Percentiles rank a stretch among this genome's conserved stretches.
Evolutionary conservation across 1,140 invertebrate genomes (phyloP).

Genomic region (Drosophila yakuba): DNA sequence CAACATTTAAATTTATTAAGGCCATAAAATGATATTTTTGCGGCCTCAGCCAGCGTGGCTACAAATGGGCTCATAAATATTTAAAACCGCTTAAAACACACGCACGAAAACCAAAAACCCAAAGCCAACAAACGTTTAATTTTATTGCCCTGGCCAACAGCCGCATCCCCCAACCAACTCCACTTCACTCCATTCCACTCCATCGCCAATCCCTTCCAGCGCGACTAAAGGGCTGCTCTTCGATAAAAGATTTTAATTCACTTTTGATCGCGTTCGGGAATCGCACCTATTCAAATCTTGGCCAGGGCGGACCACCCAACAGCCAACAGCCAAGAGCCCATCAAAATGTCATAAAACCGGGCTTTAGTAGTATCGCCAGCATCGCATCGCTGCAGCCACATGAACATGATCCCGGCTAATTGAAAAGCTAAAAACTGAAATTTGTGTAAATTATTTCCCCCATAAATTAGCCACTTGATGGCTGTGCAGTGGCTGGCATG

Average conservation of each 20-base stretch:
- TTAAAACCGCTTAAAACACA: constrained; percentile 78
- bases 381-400: constrained; percentile 11
- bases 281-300: constrained; percentile 68
- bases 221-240: constrained; percentile 19
- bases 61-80: constrained; percentile 80
- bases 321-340: constrained; percentile 59
- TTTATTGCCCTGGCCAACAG: constrained; percentile 58
- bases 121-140: constrained; percentile 69
- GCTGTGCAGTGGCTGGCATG: constrained; percentile 26
- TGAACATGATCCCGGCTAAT: constrained; percentile 67
- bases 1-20: constrained; percentile 79
- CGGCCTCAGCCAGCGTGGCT: constrained; percentile 32
- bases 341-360: constrained; percentile 69
- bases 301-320: constrained; percentile 65
- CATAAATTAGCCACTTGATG: constrained; percentile 76
- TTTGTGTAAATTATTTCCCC: constrained; percentile 78
- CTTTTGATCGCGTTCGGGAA: constrained; percentile 69
- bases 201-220: not conserved
- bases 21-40: constrained; percentile 77
- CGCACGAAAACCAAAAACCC: constrained; percentile 54
- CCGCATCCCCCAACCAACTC: constrained; percentile 1
- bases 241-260: constrained; percentile 73
- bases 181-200: not conserved
- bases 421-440: constrained; percentile 73
- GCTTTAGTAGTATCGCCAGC: constrained; percentile 38